Conservation (phyloP, 2,113 vertebrate genomes). For the Brachyhypopomus gauderio region DNA sequence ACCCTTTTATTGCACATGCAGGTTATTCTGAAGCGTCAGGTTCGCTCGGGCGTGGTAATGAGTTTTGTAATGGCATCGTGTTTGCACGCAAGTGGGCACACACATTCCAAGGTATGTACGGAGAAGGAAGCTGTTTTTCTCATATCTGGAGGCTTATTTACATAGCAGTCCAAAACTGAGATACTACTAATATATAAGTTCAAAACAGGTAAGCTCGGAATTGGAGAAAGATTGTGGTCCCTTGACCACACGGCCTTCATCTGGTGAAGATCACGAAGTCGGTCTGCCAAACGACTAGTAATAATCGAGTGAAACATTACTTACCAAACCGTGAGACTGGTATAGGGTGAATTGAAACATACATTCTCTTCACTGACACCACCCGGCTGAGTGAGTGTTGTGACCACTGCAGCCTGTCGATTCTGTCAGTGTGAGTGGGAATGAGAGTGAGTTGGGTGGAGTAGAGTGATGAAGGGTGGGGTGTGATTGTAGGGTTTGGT, state of each 20-base stretch:
- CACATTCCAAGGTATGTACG: not conserved
- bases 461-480: not conserved
- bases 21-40: conserved; percentile 1
- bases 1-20: conserved; percentile 5
- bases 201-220: not conserved
- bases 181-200: conserved; percentile 3
- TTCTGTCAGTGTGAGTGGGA: not conserved
- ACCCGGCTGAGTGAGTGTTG: too few species aligned
- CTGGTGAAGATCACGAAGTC: not conserved
- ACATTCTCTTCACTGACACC: too few species aligned
- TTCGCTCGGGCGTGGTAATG: conserved; percentile 15
- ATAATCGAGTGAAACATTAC: not conserved
- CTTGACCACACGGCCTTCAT: not conserved
- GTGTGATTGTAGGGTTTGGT: not conserved
- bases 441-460: not conserved
- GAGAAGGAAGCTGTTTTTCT: not conserved
- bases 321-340: not conserved
- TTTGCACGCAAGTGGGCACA: conserved; percentile 18
- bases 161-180: not conserved
- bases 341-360: not conserved
- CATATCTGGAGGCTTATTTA: conserved; percentile 7
- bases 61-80: not conserved
- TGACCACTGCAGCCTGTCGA: not conserved
- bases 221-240: not conserved
- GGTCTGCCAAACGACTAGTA: conserved; percentile 2